A percentile compares a stretch with the other conserved stretches of the same genome.
Conservation (phyloP, 2,888 invertebrate genomes). For the Lycaena phlaeas region DNA sequence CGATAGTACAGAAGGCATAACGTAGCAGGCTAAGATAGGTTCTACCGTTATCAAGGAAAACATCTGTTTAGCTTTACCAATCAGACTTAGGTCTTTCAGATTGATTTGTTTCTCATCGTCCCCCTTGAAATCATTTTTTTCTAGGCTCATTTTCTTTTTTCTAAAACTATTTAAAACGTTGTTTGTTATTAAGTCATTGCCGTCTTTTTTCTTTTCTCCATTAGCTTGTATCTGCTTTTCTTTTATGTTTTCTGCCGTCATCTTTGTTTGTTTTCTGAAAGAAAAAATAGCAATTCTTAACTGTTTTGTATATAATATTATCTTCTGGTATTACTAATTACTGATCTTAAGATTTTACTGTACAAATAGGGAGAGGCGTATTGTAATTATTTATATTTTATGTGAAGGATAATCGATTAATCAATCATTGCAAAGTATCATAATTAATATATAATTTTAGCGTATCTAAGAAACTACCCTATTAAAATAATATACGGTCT, state of each 20-base stretch:
- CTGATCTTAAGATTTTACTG: too few species aligned
- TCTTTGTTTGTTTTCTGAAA: conserved; percentile 13
- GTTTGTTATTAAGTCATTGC: conserved; percentile 48
- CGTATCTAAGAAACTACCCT: too few species aligned
- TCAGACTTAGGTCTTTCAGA: conserved; percentile 66
- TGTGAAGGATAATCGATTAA: too few species aligned
- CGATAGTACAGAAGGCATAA: conserved; percentile 77
- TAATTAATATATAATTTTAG: too few species aligned
- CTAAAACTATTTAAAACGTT: conserved; percentile 45
- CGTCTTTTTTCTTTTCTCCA: conserved; percentile 31
- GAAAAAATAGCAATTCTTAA: background rate
- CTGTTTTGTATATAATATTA: too few species aligned
- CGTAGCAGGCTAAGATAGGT: conserved; percentile 82
- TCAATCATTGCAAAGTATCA: too few species aligned
- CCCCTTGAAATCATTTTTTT: conserved; percentile 24
- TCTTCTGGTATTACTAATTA: too few species aligned
- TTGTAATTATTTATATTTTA: too few species aligned
- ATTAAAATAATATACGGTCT: too few species aligned
- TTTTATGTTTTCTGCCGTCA: conserved; percentile 26
- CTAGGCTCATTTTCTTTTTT: conserved; percentile 36
- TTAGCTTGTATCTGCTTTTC: conserved; percentile 14
- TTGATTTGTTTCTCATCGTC: conserved; percentile 34
- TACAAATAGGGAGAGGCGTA: too few species aligned
- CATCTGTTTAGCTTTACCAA: conserved; percentile 72
- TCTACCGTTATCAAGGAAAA: conserved; percentile 81